Conservation (phyloP, 2,888 invertebrate genomes). For the Drosophila paranaensis region DNA sequence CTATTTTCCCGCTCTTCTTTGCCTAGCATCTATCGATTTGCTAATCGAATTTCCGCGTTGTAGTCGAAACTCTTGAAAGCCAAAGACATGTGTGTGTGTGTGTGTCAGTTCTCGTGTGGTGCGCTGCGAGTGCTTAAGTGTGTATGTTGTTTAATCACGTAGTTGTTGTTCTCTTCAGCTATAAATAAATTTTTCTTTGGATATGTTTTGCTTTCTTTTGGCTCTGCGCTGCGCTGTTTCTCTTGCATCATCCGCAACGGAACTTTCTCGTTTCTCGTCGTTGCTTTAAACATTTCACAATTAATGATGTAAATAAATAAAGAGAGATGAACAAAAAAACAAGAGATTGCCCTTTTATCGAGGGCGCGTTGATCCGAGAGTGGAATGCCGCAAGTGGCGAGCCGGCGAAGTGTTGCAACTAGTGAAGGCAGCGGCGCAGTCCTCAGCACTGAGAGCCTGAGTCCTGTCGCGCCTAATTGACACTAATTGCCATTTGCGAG, state of each 20-base stretch:
- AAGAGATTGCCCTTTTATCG: conserved; percentile 16
- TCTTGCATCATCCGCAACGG: conserved; percentile 61
- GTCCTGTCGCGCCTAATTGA: conserved; percentile 52
- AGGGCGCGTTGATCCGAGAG: conserved; percentile 16
- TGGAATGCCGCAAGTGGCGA: conserved; percentile 28
- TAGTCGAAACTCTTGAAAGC: conserved; percentile 15
- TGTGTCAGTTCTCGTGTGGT: conserved; percentile 17
- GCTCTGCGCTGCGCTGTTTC: conserved; percentile 14
- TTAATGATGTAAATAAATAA: conserved; percentile 48
- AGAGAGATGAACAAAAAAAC: not conserved
- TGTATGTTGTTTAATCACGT: conserved; percentile 69
- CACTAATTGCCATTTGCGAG: conserved; percentile 65
- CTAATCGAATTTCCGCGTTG: conserved; percentile 16
- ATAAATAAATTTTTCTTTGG: conserved; percentile 53
- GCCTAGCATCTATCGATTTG: conserved; percentile 21
- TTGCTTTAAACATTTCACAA: conserved; percentile 59
- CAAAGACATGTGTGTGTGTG: conserved; percentile 16
- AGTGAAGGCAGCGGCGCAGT: not conserved
- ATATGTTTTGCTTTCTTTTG: conserved; percentile 44
- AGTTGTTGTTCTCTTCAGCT: conserved; percentile 18
- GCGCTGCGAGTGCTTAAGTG: conserved; percentile 43
- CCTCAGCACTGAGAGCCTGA: not conserved
- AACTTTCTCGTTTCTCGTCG: conserved; percentile 51
- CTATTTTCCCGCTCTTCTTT: not conserved
- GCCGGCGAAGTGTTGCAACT: not conserved